Conservation (phyloP, 2,113 vertebrate species). For the Pica pica region DNA sequence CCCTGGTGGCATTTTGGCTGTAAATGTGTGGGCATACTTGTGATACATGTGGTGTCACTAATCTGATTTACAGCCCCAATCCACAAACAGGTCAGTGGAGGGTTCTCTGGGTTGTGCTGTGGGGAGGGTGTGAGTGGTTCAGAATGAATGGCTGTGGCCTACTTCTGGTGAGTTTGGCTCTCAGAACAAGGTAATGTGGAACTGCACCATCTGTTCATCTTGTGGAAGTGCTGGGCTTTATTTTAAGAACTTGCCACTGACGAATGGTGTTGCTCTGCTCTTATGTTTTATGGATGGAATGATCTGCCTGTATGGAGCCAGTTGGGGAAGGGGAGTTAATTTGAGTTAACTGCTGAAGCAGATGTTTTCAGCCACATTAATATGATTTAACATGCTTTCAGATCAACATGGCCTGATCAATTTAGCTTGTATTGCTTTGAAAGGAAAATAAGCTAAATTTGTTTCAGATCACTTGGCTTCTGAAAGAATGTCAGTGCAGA, state of each 20-base stretch:
- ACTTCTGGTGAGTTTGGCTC: not conserved
- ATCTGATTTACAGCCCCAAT: not conserved
- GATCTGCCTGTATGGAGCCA: not conserved
- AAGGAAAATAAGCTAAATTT: not conserved
- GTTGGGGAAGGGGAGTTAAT: not conserved
- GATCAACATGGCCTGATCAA: not conserved
- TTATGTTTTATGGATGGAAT: not conserved
- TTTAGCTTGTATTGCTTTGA: not conserved
- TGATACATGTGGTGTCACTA: not conserved
- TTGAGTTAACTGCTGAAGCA: not conserved
- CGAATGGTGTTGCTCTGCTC: not conserved
- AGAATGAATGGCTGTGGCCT: slow-evolving; percentile 54
- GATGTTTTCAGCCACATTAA: slow-evolving; percentile 6
- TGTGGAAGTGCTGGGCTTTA: slow-evolving; percentile 22
- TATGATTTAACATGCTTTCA: not conserved
- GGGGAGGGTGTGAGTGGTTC: not conserved
- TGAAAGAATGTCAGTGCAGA: not conserved
- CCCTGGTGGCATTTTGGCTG: not conserved
- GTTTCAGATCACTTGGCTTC: not conserved
- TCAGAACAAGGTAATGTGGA: not conserved
- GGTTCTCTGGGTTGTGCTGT: not conserved
- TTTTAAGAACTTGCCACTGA: slow-evolving; percentile 32
- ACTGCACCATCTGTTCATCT: slow-evolving; percentile 43
- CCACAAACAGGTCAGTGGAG: not conserved
- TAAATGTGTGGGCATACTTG: not conserved